These are phyloP conservation scores for Latrodectus geometricus DNA, from an alignment of 1,140 invertebrate genomes.

Conservation along the genomic window DNA sequence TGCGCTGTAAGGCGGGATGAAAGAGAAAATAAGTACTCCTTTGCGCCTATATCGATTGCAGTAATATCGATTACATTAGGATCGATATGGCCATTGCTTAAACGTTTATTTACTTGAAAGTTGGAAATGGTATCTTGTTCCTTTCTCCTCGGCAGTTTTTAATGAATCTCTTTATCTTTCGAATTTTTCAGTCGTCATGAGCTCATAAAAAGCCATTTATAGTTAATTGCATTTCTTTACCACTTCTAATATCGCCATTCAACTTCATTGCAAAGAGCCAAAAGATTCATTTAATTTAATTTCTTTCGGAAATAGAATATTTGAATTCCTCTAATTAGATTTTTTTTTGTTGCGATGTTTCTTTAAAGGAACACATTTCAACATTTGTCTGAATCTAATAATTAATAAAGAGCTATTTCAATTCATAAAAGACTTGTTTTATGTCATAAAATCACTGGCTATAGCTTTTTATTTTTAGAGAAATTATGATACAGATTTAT, in stretches of 20 bases:
- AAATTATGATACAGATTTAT: no score
- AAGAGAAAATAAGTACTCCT: constrained; percentile 46
- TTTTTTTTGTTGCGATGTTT: no score
- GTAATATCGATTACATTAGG: constrained; percentile 44
- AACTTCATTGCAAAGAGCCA: neutral
- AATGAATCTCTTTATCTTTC: neutral
- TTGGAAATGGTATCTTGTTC: neutral
- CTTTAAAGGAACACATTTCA: no score
- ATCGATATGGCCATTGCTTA: constrained; percentile 55
- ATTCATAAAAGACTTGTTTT: no score
- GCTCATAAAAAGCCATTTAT: neutral
- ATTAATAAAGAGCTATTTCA: no score
- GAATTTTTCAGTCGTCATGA: neutral
- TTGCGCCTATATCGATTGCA: constrained; percentile 55
- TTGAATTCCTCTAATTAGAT: no score
- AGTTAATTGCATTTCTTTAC: neutral
- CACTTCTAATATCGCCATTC: neutral
- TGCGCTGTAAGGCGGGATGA: constrained; percentile 32
- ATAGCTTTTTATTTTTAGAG: no score
- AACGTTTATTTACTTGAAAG: constrained; percentile 45
- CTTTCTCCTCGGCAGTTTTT: neutral
- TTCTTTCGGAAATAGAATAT: no score
- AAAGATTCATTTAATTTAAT: neutral
- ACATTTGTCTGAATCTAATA: no score
- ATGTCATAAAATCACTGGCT: no score